Evolutionary conservation across 2,797 vertebrate genomes (phyloP), one percentile per base, ranked within the genome.

Genomic region (Syndactyla subalaris): DNA sequence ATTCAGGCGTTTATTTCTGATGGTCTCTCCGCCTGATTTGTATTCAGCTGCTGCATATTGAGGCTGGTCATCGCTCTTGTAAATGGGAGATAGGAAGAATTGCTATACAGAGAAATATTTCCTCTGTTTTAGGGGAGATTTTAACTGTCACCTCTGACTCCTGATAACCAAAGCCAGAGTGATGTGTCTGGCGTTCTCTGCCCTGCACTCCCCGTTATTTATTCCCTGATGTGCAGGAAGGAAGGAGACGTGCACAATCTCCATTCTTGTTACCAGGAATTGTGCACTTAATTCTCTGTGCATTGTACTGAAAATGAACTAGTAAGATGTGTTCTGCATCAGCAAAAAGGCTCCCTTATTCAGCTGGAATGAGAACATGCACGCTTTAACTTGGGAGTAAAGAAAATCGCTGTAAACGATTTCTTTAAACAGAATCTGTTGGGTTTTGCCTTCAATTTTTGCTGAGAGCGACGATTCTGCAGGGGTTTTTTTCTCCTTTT

Each of bases 251-350:
- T 52, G 81, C 48, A 63, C 96, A 93, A 94, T 96, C 96, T 95
- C 94, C 94, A 80, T 95, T 93, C 95, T 93, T 88, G 91, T 94
- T 95, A 92, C 80, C 89, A 89, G 95, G 93, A 95, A 96, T 94
- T 92, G 88, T 95, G 94, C 92, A 96, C 97, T 96, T 96, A 92
- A 95, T 97, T 97, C 96, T 96, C 92, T 73, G 91, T 59, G 91
- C 95, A 97, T 97, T 97, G 96, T 97, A 62, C 95, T 91, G 91
- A 92, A 95, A 97, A 96, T 71, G 96, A 95, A 94, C 93, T n/a
- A 10, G 84, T 17, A 46, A 93, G 96, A 96, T 89, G 96, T 96
- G 96, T 93, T 96, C 95, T 91, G 97, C 96, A 97, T 97, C 95
- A 95, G 95, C 96, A 97, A 97, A 96, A 96, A 94, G 97, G 78